These are phyloP conservation scores for Teinopalpus imperialis DNA, from an alignment of 2,888 invertebrate species.

Conservation along the genomic window DNA sequence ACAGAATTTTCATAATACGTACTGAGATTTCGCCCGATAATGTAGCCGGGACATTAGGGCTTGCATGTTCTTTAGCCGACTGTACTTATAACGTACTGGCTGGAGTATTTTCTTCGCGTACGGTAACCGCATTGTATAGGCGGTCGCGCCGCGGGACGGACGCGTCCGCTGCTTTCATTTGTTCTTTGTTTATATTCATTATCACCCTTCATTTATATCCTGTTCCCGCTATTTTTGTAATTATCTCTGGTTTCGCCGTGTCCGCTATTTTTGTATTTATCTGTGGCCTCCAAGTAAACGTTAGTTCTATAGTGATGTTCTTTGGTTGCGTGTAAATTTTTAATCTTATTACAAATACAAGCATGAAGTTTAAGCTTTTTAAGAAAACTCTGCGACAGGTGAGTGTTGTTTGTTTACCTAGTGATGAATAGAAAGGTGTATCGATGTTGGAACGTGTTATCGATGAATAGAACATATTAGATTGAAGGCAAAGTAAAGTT, in stretches of 20 bases:
- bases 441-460: too few relatives aligned
- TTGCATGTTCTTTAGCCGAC: too few relatives aligned
- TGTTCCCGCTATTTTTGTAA: constrained; percentile 29
- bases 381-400: constrained; percentile 68
- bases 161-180: constrained; percentile 16
- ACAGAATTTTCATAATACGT: too few relatives aligned
- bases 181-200: constrained; percentile 25
- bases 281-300: constrained; percentile 43
- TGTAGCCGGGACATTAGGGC: too few relatives aligned
- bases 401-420: constrained; percentile 32
- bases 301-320: constrained; percentile 34
- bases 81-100: too few relatives aligned
- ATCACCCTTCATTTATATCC: constrained; percentile 19
- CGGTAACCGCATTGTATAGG: constrained; percentile 27
- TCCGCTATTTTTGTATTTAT: constrained; percentile 37
- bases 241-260: constrained; percentile 16
- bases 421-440: too few relatives aligned
- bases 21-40: too few relatives aligned
- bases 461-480: too few relatives aligned
- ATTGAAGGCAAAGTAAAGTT: too few relatives aligned
- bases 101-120: constrained; percentile 31
- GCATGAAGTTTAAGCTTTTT: constrained; percentile 73
- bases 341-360: constrained; percentile 21
- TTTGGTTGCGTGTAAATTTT: constrained; percentile 5
- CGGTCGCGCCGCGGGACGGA: constrained; percentile 29